Evolutionary conservation across 30 jellyfish, hydroid and myxozoan genomes (phyloP), one percentile per base, ranked within the genome.

Genomic region (Pelagia noctiluca): DNA sequence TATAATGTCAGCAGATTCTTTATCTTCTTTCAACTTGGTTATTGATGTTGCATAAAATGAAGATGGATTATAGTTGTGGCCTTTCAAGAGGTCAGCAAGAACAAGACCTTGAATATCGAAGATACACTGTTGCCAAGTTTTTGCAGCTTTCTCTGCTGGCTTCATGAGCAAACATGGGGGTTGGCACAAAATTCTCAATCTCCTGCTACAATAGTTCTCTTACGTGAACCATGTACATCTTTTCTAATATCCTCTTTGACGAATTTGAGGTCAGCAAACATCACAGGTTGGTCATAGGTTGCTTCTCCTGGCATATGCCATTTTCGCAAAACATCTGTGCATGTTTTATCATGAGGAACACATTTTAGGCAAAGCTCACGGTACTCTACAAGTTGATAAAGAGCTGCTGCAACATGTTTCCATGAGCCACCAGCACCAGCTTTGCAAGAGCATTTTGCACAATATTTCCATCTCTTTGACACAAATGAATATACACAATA

Each of bases 41-140:
- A 30, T 33, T 36, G 88, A 77, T 77, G 88, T 77, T 46, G 53
- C 78, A 62, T 46, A 84, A 57, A 50, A 63, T 30, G 38, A 24
- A n/a, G 80, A 64, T 72, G 95, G 95, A 65, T 84, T 31, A 61
- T 38, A 75, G 75, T 84, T 69, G 63, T 84, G 73, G 28, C 88
- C 88, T 25, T 52, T 50, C n/a, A 76, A 34, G 29, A 42, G 19
- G 31, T 23, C 28, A 24, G 88, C 86, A 24, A 49, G 23, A 25
- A 16, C 30, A 34, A 10, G 29, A 12, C 80, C 88, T 25, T 28
- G 28, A 11, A 12, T 71, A 67, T 23, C 24, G 76, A 60, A 23
- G 5, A 21, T 21, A 60, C 8, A 28, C 57, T 42, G 57, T 42
- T 16, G 16, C 57, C 57, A 42, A 42, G 57, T 42, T 42, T 42